phyloP scores from a whole-genome alignment of 2,797 vertebrate species.

The Anabacerthia variegaticeps region DNA sequence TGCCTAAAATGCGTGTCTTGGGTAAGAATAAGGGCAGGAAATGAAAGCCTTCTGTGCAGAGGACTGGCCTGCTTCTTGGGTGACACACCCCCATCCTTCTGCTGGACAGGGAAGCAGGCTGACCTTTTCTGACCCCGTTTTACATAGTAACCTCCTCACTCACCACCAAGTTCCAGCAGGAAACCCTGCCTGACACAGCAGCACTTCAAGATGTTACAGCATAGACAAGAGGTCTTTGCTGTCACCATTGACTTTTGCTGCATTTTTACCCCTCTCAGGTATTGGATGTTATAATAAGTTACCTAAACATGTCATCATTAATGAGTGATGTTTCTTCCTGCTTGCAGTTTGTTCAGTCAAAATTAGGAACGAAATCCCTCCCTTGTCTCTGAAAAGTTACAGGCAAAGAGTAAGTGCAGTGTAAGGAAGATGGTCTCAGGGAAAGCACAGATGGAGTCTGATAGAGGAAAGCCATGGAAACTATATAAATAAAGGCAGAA shows the following conservation, averaged over 20 bases:
- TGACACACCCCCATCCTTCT: neutral
- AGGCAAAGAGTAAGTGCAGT: neutral
- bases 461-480: neutral
- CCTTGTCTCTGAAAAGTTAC: neutral
- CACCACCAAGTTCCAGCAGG: neutral
- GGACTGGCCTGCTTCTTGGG: neutral
- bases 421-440: neutral
- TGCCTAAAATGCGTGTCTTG: neutral
- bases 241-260: neutral
- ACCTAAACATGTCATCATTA: neutral
- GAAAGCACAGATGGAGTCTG: constrained; percentile 2
- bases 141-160: neutral
- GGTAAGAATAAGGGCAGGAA: neutral
- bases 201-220: accelerated
- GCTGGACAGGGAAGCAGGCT: neutral
- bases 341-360: neutral
- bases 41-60: neutral
- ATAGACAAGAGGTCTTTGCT: neutral
- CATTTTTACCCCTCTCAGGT: neutral
- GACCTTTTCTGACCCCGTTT: neutral
- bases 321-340: neutral
- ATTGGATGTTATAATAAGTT: neutral
- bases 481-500: neutral
- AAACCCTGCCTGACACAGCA: neutral
- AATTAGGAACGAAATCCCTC: neutral